phyloP scores from a whole-genome alignment of 1,140 invertebrate species.

The Coptotermes formosanus region DNA sequence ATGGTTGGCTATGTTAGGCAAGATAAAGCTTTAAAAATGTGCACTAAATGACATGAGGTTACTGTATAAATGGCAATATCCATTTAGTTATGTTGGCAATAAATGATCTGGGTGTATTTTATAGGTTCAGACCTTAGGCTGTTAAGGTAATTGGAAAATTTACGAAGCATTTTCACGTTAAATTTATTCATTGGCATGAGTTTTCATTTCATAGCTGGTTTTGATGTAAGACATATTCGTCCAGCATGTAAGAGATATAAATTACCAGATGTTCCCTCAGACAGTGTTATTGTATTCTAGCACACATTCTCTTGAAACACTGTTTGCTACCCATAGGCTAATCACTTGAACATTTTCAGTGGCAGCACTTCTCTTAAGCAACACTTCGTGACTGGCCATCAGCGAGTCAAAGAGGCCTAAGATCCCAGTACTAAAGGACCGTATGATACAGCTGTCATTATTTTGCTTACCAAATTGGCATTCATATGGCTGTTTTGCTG shows the following conservation, averaged over 20 bases:
- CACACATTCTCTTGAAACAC: not conserved
- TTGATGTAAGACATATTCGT: not conserved
- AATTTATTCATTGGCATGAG: not conserved
- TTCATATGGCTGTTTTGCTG: not conserved
- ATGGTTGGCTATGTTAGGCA: not conserved
- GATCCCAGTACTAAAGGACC: not conserved
- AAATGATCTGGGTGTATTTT: not conserved
- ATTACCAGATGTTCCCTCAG: not conserved
- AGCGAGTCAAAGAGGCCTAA: not conserved
- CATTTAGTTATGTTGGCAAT: not conserved
- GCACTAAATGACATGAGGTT: not conserved
- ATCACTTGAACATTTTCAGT: not conserved
- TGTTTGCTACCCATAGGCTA: not conserved
- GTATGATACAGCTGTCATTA: not conserved
- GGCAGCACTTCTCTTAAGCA: not conserved
- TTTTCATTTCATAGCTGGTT: too few species aligned
- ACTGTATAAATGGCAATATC: not conserved
- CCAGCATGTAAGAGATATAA: not conserved
- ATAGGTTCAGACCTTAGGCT: not conserved
- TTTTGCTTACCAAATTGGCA: not conserved
- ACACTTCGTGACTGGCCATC: not conserved
- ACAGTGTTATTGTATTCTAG: not conserved
- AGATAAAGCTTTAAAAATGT: not conserved
- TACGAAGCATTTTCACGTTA: not conserved
- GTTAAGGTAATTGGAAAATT: not conserved